Evolutionary conservation across 2,113 vertebrate genomes (phyloP), one percentile per base, ranked within the genome.

Genomic region (Chitala chitala): DNA sequence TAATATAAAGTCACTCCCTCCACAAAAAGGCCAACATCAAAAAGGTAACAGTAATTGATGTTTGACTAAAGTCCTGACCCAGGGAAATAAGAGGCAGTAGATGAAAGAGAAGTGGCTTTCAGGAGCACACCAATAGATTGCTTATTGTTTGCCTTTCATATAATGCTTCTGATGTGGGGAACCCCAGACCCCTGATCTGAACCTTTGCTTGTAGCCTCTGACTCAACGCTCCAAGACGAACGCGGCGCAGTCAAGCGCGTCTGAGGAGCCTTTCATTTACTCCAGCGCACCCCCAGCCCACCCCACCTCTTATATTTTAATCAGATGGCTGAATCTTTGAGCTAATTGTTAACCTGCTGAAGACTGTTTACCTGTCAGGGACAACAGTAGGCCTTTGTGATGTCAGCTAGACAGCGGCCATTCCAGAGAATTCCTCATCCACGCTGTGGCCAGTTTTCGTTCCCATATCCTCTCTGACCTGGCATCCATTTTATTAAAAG

Each of bases 11-110:
- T 87, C 84, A 85, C 82, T 76, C 81, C 82, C 83, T 82, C 84
- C 29, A 66, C 33, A 58, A 76, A 74, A 73, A 72, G 78, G 73
- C 78, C 78, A 74, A 88, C 82, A 89, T 89, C 83, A 93, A 93
- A 94, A 75, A 90, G 84, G 82, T 85, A 87, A 84, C 82, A 87
- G 90, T 91, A 91, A 92, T 89, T 91, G 90, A 92, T 92, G 88
- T 92, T 91, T 89, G 89, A 91, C 85, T 88, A 90, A 91, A 90
- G 90, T 93, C 84, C 83, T 82, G 86, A 88, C 91, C 89, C 78
- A 77, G 86, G 86, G 90, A 93, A 93, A 92, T 90, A 87, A 86
- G 91, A 91, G 84, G 86, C 82, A 76, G 86, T 83, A 89, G 87
- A 91, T 91, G 86, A 92, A 92, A 91, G 89, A 84, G 85, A 86